Evolutionary conservation across 2,888 invertebrate species (phyloP).

Genomic region (Drosophila kanekoi): DNA sequence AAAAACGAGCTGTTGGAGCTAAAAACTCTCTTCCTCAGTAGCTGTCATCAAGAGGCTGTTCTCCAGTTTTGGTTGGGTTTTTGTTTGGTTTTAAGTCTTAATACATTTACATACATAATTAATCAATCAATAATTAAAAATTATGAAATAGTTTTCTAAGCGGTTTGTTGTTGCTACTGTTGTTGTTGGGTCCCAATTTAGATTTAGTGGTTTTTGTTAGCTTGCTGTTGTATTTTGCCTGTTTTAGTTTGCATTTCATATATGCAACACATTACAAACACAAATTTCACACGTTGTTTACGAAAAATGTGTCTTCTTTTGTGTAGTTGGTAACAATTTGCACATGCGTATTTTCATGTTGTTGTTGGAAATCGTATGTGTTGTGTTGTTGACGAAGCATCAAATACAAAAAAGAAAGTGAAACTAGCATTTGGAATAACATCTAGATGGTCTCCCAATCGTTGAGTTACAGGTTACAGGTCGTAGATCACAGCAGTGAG

Average conservation of each 20-base stretch:
- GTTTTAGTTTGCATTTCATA: constrained; percentile 39
- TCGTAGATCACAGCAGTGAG: constrained; percentile 23
- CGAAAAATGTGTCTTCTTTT: constrained; percentile 56
- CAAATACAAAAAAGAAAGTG: constrained; percentile 37
- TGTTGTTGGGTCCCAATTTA: constrained; percentile 21
- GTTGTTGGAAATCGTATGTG: constrained; percentile 19
- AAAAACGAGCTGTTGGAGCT: no score
- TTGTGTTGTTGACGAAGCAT: constrained; percentile 21
- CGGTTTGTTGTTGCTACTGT: constrained; percentile 7
- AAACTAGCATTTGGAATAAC: constrained; percentile 46
- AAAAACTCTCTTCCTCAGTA: no score
- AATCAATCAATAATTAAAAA: constrained; percentile 78
- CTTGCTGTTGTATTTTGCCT: constrained; percentile 29
- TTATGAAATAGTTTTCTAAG: constrained; percentile 61
- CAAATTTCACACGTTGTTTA: no score
- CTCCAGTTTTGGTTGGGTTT: constrained; percentile 23
- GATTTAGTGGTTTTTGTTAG: constrained; percentile 26
- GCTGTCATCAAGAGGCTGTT: no score
- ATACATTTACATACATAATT: constrained; percentile 71
- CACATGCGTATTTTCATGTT: constrained; percentile 34
- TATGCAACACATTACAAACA: constrained; percentile 67
- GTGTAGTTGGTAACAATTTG: constrained; percentile 52
- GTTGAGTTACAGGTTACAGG: constrained; percentile 13
- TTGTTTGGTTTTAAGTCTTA: constrained; percentile 34
- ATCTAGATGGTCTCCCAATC: constrained; percentile 19